Conservation (phyloP, 2,797 vertebrate species). For the Triplophysa bombifrons region DNA sequence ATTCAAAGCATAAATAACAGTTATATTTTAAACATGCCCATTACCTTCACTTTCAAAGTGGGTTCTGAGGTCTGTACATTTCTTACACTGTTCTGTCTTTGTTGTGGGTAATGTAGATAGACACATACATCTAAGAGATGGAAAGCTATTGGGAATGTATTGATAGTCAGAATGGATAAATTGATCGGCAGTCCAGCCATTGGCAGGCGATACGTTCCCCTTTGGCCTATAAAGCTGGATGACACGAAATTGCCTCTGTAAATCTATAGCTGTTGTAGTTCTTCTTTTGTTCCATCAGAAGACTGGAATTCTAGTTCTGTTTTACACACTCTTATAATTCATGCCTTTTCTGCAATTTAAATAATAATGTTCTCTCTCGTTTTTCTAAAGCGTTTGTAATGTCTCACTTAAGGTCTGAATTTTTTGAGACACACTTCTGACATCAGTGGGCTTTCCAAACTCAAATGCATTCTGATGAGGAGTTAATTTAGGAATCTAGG, state of each 20-base stretch:
- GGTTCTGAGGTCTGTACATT: conserved; percentile 5
- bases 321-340: background rate
- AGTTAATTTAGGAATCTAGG: no score
- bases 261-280: conserved; percentile 55
- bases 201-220: conserved; percentile 43
- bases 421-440: no score
- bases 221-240: conserved; percentile 64
- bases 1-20: background rate
- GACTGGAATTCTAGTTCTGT: background rate
- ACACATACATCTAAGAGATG: background rate
- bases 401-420: no score
- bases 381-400: no score
- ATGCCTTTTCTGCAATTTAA: no score
- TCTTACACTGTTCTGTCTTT: conserved; percentile 1
- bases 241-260: conserved; percentile 65
- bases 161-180: conserved; percentile 59
- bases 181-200: conserved; percentile 56
- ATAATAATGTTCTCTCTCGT: no score
- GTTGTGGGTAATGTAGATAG: conserved; percentile 18
- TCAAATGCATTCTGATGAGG: no score
- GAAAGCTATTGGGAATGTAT: conserved; percentile 38
- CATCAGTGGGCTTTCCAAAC: no score
- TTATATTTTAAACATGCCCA: background rate
- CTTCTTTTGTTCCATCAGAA: conserved; percentile 22
- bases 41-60: background rate